These are phyloP conservation scores for Phaonia tiefii DNA, from an alignment of 2,888 invertebrate species.

Conservation along the genomic window DNA sequence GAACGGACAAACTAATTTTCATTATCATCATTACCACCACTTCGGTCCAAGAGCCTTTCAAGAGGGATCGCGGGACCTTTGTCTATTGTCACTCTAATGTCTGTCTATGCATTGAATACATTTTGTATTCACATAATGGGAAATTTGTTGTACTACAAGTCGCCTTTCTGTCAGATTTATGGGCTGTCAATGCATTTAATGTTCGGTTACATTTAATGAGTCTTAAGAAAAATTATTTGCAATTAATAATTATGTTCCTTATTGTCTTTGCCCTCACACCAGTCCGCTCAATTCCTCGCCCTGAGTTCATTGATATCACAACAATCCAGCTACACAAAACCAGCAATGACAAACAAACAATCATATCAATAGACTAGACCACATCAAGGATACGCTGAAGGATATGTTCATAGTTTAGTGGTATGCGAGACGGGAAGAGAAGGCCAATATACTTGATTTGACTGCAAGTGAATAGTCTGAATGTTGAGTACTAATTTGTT, in stretches of 20 bases:
- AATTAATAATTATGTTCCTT: conserved; percentile 71
- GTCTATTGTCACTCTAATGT: conserved; percentile 1
- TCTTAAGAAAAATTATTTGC: conserved; percentile 70
- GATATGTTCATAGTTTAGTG: conserved; percentile 32
- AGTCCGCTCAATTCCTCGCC: background rate
- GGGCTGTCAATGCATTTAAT: conserved; percentile 68
- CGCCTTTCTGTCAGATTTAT: conserved; percentile 66
- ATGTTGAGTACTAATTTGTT: conserved; percentile 56
- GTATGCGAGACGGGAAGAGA: too few species aligned
- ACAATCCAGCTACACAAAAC: conserved; percentile 42
- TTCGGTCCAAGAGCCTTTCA: conserved; percentile 10
- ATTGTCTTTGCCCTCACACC: conserved; percentile 67
- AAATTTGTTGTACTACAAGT: conserved; percentile 15
- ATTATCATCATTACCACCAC: conserved; percentile 57
- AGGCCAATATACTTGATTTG: background rate
- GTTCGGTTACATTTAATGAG: conserved; percentile 70
- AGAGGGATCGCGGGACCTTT: background rate
- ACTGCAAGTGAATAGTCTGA: conserved; percentile 19
- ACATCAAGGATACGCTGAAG: conserved; percentile 29
- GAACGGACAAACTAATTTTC: conserved; percentile 62
- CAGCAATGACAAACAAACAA: conserved; percentile 12
- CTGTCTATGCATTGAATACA: background rate
- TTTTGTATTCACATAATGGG: conserved; percentile 6
- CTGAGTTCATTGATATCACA: conserved; percentile 63
- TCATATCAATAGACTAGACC: background rate